A percentile compares a stretch with the other conserved stretches of the same genome.
Evolutionary conservation across 2,888 invertebrate genomes (phyloP).

Genomic region (Caenorhabditis imperialis): DNA sequence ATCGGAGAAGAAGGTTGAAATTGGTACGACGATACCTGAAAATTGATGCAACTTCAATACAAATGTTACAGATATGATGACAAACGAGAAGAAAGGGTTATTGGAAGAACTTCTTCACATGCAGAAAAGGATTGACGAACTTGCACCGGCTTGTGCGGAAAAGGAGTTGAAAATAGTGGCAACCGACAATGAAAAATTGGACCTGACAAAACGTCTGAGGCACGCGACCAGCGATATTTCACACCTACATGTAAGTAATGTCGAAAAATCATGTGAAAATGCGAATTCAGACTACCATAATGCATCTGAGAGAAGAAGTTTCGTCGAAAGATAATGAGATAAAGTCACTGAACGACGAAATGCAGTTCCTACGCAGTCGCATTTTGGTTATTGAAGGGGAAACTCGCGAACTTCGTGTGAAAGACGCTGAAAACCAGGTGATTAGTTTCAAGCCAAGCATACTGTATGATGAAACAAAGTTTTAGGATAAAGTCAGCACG

Average conservation of each 20-base stretch:
- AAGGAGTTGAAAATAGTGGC: slow-evolving; percentile 59
- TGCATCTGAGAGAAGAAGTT: slow-evolving; percentile 36
- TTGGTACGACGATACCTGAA: slow-evolving; percentile 18
- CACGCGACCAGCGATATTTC: slow-evolving; percentile 41
- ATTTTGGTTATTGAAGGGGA: slow-evolving; percentile 21
- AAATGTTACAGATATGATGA: no score
- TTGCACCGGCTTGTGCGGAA: slow-evolving; percentile 65
- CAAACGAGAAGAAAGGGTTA: slow-evolving; percentile 56
- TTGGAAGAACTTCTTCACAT: slow-evolving; percentile 65
- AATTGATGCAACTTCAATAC: no score
- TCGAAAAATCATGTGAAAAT: no score
- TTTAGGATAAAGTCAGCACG: slow-evolving; percentile 27
- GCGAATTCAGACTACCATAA: slow-evolving; percentile 32
- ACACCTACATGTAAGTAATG: slow-evolving; percentile 25
- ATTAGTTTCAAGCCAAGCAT: not conserved
- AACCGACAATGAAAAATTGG: slow-evolving; percentile 49
- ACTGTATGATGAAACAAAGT: not conserved
- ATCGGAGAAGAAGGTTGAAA: slow-evolving; percentile 21
- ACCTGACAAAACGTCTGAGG: slow-evolving; percentile 33
- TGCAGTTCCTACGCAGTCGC: slow-evolving; percentile 17
- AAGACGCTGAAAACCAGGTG: slow-evolving; percentile 34
- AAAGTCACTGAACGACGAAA: slow-evolving; percentile 29
- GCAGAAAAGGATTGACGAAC: slow-evolving; percentile 64
- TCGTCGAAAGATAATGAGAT: slow-evolving; percentile 28
- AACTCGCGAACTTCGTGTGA: slow-evolving; percentile 8